Evolutionary conservation across 2,113 vertebrate species (phyloP).

Genomic region (Myanophis thanlyinensis): DNA sequence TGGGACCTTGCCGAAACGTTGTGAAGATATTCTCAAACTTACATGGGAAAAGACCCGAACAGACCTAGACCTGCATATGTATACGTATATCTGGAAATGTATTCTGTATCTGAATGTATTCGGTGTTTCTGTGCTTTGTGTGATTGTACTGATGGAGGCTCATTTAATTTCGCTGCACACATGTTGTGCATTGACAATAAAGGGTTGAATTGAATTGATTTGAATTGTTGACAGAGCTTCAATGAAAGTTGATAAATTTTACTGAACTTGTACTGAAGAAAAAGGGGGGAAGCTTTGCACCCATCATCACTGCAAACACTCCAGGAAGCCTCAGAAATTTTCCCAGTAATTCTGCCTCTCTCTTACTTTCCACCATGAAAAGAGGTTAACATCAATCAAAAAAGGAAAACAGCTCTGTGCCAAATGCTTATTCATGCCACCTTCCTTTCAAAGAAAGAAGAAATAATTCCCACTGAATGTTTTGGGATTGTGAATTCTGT

Average conservation of each 20-base stretch:
- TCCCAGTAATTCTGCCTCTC: background rate
- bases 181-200: too few relatives aligned
- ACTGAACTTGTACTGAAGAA: background rate
- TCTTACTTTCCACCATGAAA: background rate
- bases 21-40: too few relatives aligned
- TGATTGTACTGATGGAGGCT: too few relatives aligned
- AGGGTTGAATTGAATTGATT: too few relatives aligned
- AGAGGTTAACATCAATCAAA: background rate
- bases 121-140: too few relatives aligned
- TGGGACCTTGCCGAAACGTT: too few relatives aligned
- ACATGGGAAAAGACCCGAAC: too few relatives aligned
- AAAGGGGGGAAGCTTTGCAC: background rate
- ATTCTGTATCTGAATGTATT: too few relatives aligned
- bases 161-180: too few relatives aligned
- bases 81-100: too few relatives aligned
- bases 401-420: background rate
- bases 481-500: background rate
- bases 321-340: background rate
- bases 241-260: background rate
- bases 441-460: background rate
- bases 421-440: background rate
- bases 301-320: background rate
- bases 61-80: too few relatives aligned
- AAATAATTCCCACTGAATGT: background rate
- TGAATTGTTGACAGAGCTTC: background rate